Evolutionary conservation across 2,888 invertebrate genomes (phyloP), one percentile per base, ranked within the genome.

Genomic region (Nomada flava): DNA sequence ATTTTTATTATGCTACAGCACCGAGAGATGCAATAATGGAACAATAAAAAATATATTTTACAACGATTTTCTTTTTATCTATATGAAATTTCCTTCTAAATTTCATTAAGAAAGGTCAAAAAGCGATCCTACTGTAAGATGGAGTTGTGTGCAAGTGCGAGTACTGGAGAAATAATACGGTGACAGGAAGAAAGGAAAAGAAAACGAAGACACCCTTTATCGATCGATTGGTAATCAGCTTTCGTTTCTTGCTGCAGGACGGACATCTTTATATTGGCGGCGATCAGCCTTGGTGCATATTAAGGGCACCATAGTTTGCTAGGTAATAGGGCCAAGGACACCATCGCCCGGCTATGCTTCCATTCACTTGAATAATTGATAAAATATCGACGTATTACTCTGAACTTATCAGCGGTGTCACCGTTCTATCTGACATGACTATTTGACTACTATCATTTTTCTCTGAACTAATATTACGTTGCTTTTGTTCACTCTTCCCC

Each of bases 201-300:
- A 52, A 59, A 53, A 20, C 47, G 23, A 57, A 57, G 71, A 62
- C 47, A 44, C 53, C 4, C 53, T 78, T n/a, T 62, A 72, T 84
- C 75, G 85, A 85, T 86, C 70, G 53, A n/a, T 2, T n/a, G 42
- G 55, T 67, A 80, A 86, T 80, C 76, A 86, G 75, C 75, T 81
- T 84, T 73, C 63, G 50, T 71, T 86, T 71, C 70, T 74, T 68
- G 65, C 60, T 26, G 55, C 59, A 44, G 53, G 20, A 60, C 59
- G 62, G 36, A 53, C 62, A 71, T 69, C 55, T 69, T 76, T 72
- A 53, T 26, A 63, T 52, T 42, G 65, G 20, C 29, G 23, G 55
- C 26, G 47, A 15, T 72, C 53, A 69, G 77, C 84, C 86, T 85
- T 86, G 74, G 20, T 20, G n/a, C 53, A 72, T 52, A 80, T 84